Evolutionary conservation across 1,140 invertebrate species (phyloP).

Genomic region (Dinoponera quadriceps): DNA sequence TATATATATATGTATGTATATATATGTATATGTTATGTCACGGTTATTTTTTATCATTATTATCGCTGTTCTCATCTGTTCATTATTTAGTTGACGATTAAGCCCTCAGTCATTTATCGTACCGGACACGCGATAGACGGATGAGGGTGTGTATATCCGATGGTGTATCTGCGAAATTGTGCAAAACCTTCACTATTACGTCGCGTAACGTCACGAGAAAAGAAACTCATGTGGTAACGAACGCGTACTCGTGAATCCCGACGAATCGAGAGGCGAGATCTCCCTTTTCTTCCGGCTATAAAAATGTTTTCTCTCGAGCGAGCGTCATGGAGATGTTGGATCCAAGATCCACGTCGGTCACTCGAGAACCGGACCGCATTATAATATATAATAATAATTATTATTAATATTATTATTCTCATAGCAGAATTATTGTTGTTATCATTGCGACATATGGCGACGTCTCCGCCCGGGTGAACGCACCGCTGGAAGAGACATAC

Average conservation of each 20-base stretch:
- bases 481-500: slow-evolving; percentile 32
- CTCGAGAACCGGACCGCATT: slow-evolving; percentile 54
- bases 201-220: neutral
- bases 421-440: slow-evolving; percentile 70
- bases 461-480: slow-evolving; percentile 26
- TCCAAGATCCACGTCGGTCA: slow-evolving; percentile 1
- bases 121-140: slow-evolving; percentile 2
- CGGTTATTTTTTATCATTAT: slow-evolving; percentile 67
- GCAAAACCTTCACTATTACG: neutral
- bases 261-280: neutral
- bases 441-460: slow-evolving; percentile 46
- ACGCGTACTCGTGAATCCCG: neutral
- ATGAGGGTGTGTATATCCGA: neutral
- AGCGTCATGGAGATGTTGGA: neutral
- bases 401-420: slow-evolving; percentile 58
- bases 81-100: slow-evolving; percentile 44
- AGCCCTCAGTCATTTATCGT: slow-evolving; percentile 10
- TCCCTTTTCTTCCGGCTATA: neutral
- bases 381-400: slow-evolving; percentile 74
- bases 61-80: slow-evolving; percentile 63
- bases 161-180: neutral
- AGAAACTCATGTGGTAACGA: neutral
- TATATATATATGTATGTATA: slow-evolving; percentile 55
- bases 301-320: slow-evolving; percentile 13
- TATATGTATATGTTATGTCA: slow-evolving; percentile 49